Conservation (phyloP, 2,888 invertebrate species). For the Sphinx pinastri region DNA sequence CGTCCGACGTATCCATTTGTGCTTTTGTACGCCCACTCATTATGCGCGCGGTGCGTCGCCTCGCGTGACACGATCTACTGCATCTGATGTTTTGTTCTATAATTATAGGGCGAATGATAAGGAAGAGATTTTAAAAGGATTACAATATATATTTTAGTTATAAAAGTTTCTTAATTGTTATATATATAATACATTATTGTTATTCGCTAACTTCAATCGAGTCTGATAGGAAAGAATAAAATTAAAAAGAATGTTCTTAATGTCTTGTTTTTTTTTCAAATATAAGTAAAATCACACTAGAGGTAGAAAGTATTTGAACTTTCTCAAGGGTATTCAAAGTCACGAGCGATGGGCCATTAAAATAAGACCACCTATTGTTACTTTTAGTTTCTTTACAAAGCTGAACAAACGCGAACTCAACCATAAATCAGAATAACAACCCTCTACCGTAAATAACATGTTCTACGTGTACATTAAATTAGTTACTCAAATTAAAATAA, state of each 20-base stretch:
- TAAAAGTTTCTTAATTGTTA: neutral
- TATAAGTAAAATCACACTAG: neutral
- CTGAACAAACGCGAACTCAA: neutral
- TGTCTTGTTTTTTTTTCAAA: too few relatives aligned
- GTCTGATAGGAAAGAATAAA: too few relatives aligned
- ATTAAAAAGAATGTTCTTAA: neutral
- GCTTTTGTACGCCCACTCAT: conserved; percentile 72
- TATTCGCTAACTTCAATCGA: neutral
- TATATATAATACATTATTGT: neutral
- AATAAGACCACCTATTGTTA: neutral
- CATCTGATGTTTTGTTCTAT: conserved; percentile 29
- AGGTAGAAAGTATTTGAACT: neutral
- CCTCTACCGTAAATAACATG: neutral
- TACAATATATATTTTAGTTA: too few relatives aligned
- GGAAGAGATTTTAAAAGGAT: conserved; percentile 12
- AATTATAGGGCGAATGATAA: neutral
- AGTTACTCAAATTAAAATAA: conserved; percentile 5
- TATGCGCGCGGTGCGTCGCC: conserved; percentile 39
- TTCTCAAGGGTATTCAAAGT: neutral
- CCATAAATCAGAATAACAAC: neutral
- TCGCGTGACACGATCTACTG: conserved; percentile 29
- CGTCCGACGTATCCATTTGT: conserved; percentile 73
- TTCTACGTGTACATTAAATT: conserved; percentile 2
- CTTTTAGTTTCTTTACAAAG: neutral
- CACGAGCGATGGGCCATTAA: neutral